Evolutionary conservation across 2,113 vertebrate species (phyloP), one percentile per base, ranked within the genome.

Genomic region (Arizona elegans): DNA sequence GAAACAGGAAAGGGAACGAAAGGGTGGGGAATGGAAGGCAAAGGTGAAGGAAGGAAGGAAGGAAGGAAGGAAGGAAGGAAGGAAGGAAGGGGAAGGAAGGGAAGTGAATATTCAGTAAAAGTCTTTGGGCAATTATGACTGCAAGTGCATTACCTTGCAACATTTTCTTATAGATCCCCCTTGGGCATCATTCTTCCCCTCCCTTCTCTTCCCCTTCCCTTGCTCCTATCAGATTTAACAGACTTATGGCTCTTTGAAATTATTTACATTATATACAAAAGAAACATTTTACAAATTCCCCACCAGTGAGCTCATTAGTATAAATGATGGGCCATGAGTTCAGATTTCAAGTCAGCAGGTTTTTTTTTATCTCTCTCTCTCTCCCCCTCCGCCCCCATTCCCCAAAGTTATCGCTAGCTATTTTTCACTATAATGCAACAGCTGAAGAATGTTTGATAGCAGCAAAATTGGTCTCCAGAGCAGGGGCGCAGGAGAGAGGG

Each of bases 261-360:
- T 62, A 93, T 87, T 65, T 90, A 62, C 56, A 54, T 56, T 65
- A 43, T 33, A 89, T 89, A 75, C 52, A 33, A 47, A 62, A 12
- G 33, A 62, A 54, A 47, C 56, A 54, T 55, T 89, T 90, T 90
- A 93, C 52, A 90, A 90, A 93, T 93, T 90, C 81, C 56, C 81
- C 92, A 90, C 89, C 81, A 87, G 92, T 47, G 89, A 87, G 81
- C 92, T 93, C 89, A 93, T 93, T 93, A 93, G 92, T 90, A 90
- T 93, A 93, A 93, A 93, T 90, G 92, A 93, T 93, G 92, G 92
- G 54, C 75, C 58, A 55, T 87, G 89, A 65, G 81, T 33, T 90
- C 56, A 26, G 81, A 65, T 90, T 87, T 87, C 56, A 62, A 93
- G 92, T 93, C 92, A 90, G 92, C 92, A 54, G 81, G 33, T 43